Percentiles rank a stretch among this genome's conserved stretches.
These are phyloP conservation scores for Sphaerophoria rueppellii DNA, from an alignment of 2,888 invertebrate genomes.

Conservation along the genomic window DNA sequence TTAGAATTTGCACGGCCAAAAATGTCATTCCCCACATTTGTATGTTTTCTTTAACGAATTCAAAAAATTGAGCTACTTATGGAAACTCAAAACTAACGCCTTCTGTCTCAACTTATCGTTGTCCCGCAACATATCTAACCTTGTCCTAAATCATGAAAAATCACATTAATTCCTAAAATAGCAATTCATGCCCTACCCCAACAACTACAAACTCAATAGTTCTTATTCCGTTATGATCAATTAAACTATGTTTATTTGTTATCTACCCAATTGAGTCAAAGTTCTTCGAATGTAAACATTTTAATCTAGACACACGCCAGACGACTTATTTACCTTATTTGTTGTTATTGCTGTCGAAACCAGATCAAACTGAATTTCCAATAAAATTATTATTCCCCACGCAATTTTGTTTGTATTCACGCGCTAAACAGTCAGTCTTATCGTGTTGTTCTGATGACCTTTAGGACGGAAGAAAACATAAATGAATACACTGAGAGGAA, in stretches of 20 bases:
- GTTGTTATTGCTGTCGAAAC: neutral
- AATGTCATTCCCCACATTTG: too few relatives aligned
- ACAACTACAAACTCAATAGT: neutral
- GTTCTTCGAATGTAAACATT: neutral
- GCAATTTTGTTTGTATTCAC: neutral
- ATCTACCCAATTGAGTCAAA: neutral
- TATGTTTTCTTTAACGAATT: too few relatives aligned
- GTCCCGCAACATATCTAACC: neutral
- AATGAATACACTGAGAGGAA: neutral
- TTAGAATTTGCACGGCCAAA: too few relatives aligned
- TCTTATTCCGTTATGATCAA: neutral
- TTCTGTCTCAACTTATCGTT: too few relatives aligned
- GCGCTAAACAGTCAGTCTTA: neutral
- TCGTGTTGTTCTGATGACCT: neutral
- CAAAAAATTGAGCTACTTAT: too few relatives aligned
- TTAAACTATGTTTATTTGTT: neutral
- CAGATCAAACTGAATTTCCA: neutral
- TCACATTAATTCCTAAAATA: neutral
- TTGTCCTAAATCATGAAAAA: neutral
- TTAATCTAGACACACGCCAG: slow-evolving; percentile 1
- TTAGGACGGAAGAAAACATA: neutral
- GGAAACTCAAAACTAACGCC: too few relatives aligned
- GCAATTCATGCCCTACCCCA: neutral
- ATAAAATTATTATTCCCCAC: neutral
- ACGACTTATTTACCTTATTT: neutral